phyloP scores from a whole-genome alignment of 2,888 invertebrate species.

The Oscheius sp. region DNA sequence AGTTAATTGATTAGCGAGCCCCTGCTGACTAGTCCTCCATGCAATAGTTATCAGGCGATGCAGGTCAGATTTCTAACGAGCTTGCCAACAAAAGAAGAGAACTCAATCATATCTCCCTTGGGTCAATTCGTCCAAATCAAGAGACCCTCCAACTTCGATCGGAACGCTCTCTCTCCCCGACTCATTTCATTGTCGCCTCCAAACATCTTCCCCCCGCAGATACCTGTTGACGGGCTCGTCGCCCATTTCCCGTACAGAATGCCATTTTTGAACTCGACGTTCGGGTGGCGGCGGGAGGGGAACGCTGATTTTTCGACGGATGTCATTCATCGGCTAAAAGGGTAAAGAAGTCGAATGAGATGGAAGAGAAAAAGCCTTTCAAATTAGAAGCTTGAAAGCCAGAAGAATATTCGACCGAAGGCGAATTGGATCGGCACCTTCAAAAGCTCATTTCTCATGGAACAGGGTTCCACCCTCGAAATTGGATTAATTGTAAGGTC shows the following conservation, averaged over 20 bases:
- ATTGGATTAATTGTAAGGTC: not conserved
- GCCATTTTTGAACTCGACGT: conserved; percentile 53
- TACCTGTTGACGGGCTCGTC: conserved; percentile 22
- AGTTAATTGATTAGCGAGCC: too few species aligned
- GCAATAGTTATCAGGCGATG: conserved; percentile 17
- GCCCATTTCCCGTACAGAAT: conserved; percentile 51
- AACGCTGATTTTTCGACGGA: conserved; percentile 55
- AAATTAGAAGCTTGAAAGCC: not conserved
- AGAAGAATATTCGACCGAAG: not conserved
- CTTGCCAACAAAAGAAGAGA: not conserved
- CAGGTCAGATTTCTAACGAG: conserved; percentile 29
- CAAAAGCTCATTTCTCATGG: not conserved
- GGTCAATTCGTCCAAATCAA: too few species aligned
- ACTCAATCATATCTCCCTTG: too few species aligned
- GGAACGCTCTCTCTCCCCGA: not conserved
- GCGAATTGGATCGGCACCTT: not conserved
- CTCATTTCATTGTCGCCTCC: conserved; percentile 16
- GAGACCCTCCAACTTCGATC: not conserved
- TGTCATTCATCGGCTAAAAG: conserved; percentile 37
- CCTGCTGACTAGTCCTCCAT: not conserved
- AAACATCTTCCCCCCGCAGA: not conserved
- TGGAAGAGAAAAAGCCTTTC: not conserved
- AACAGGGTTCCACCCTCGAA: not conserved
- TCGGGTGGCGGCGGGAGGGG: conserved; percentile 42
- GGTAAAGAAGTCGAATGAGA: not conserved